A percentile compares a stretch with the other conserved stretches of the same genome.
These are phyloP conservation scores for Pomatostomus ruficeps DNA, from an alignment of 2,113 vertebrate species.

Conservation along the genomic window DNA sequence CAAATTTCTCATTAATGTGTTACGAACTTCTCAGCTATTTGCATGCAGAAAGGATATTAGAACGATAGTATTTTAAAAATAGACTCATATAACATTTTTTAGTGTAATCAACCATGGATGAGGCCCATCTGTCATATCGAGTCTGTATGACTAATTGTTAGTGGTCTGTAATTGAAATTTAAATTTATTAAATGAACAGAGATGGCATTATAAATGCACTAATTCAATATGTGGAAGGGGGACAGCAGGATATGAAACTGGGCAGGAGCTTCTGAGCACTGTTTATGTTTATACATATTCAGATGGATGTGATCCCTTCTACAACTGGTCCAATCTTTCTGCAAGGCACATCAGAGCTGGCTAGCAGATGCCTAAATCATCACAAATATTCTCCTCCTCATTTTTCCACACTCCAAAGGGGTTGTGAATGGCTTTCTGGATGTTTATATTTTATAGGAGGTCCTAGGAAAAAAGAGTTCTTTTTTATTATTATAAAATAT, in stretches of 20 bases:
- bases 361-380: not conserved
- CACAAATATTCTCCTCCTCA: not conserved
- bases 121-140: conserved; percentile 56
- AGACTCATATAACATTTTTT: conserved; percentile 31
- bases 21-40: not conserved
- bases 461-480: not conserved
- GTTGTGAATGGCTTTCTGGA: not conserved
- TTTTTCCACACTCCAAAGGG: not conserved
- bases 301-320: not conserved
- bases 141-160: conserved; percentile 43
- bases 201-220: conserved; percentile 39
- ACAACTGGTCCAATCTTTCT: not conserved
- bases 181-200: conserved; percentile 49
- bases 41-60: conserved; percentile 1
- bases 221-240: not conserved
- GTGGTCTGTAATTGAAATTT: conserved; percentile 49
- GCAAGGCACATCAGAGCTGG: not conserved
- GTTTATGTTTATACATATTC: conserved; percentile 25
- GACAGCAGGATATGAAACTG: not conserved
- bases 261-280: not conserved
- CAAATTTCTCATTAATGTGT: not conserved
- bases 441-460: not conserved
- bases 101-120: conserved; percentile 27
- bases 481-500: not conserved
- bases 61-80: conserved; percentile 55